These are phyloP conservation scores for Zoroaster sp. DNA, from an alignment of 53 echinoderm and acorn worm genomes.

Conservation along the genomic window DNA sequence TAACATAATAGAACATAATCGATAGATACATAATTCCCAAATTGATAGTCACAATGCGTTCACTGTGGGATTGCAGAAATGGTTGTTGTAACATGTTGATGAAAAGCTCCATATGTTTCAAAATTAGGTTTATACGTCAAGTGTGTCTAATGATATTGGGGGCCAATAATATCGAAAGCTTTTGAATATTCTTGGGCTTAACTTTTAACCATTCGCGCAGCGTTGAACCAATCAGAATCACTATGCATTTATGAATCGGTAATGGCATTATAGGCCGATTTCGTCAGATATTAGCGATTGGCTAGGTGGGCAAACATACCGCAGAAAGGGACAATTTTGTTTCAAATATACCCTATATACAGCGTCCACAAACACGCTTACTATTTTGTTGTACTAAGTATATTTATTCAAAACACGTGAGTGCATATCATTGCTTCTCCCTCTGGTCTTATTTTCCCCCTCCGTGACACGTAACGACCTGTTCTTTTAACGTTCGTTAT, in stretches of 20 bases:
- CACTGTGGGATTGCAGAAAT: no score
- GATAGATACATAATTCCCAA: no score
- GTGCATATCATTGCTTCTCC: background rate
- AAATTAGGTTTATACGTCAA: no score
- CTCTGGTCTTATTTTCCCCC: background rate
- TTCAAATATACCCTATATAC: background rate
- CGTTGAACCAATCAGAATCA: background rate
- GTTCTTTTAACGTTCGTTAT: background rate
- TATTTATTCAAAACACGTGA: constrained; percentile 15
- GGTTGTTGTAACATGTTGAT: no score
- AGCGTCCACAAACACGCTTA: background rate
- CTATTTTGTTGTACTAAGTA: background rate
- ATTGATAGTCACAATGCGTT: no score
- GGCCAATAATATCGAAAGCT: background rate
- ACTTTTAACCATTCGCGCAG: background rate
- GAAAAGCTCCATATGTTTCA: no score
- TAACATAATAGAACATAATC: no score
- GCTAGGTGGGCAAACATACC: background rate
- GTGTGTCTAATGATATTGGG: background rate
- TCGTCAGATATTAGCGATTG: background rate
- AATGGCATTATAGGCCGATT: background rate
- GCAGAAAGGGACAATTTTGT: background rate
- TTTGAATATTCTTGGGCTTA: background rate
- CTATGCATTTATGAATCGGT: background rate
- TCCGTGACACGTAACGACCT: background rate